Base-by-base conservation (phyloP, 2,797 vertebrate species). In the Notamacropus eugenii region DNA sequence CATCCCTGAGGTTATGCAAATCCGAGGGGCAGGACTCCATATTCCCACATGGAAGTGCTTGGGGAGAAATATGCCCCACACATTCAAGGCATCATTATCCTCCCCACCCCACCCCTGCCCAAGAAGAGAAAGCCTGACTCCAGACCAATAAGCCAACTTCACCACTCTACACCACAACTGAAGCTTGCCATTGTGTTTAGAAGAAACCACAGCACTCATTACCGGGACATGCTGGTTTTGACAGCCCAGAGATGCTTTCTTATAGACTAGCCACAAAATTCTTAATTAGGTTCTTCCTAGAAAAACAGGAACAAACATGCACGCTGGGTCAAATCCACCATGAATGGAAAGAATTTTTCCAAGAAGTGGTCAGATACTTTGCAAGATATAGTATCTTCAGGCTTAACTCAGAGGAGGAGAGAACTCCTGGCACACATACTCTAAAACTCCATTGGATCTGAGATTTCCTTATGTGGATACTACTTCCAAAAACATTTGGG, bases 211-310 rank as follows among this genome's bases (percentile, higher is more conserved):
- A 87, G 74, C 22, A 10, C 40, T 87, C 74, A 87, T 87, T 87
- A 87, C 74, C 4, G 40, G 74, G 74, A 87, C 6, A 11, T 46
- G 40, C 24, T 87, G 74, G 74, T 87, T 62, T 57, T 16, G 90
- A 95, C 13, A 40, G 58, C 12, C 87, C 59, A 92, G 24, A 94
- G 50, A 74, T 62, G 29, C 11, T 19, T 54, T 90, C 90, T 95
- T 96, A 93, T 54, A 93, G 91, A 96, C 52, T 16, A 54, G 56
- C 59, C 92, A 93, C 52, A 90, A 34, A 74, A 90, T 31, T 50
- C 94, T 97, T 94, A 95, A 96, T 96, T 58, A 74, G 56, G 28
- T 94, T 97, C 55, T 96, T 96, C 67, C 95, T 95, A 93, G 55
- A 90, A 96, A 27, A 50, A 93, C 55, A 67, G 92, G 95, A 96